Evolutionary conservation across 2,797 vertebrate genomes (phyloP).

Genomic region (Arvicola amphibius): DNA sequence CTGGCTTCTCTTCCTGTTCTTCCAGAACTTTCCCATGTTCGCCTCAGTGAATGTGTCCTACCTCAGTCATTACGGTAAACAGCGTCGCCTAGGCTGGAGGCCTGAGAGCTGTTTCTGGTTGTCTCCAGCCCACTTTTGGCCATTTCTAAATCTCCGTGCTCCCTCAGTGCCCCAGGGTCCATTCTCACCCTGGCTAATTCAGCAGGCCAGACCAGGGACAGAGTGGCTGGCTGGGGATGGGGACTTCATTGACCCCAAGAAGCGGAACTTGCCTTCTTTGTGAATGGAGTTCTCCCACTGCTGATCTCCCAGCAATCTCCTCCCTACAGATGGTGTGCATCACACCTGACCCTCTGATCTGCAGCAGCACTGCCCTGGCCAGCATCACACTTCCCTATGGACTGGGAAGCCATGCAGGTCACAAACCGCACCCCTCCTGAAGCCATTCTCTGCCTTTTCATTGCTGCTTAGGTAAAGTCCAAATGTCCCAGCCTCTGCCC

Average conservation of each 20-base stretch:
- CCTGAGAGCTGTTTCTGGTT: not conserved
- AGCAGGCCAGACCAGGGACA: not conserved
- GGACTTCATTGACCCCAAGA: fast-evolving
- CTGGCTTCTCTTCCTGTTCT: not conserved
- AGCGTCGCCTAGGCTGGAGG: not conserved
- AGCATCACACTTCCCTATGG: not conserved
- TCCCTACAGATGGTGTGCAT: fast-evolving
- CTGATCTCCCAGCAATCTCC: not conserved
- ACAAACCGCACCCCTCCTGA: not conserved
- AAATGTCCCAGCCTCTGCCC: not conserved
- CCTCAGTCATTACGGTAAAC: not conserved
- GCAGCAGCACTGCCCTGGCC: not conserved
- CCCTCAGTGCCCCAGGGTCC: not conserved
- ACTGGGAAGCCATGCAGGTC: not conserved
- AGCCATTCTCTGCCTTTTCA: not conserved
- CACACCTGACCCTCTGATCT: no score
- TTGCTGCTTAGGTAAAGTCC: not conserved
- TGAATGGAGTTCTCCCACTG: not conserved
- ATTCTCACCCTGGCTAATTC: not conserved
- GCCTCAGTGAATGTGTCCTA: not conserved
- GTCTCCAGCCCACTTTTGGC: not conserved
- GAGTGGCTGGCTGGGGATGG: no score
- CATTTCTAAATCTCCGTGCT: not conserved
- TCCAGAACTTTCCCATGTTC: not conserved
- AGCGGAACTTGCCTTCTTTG: not conserved